These are phyloP conservation scores for Syritta pipiens DNA, from an alignment of 2,888 invertebrate species.

Conservation along the genomic window DNA sequence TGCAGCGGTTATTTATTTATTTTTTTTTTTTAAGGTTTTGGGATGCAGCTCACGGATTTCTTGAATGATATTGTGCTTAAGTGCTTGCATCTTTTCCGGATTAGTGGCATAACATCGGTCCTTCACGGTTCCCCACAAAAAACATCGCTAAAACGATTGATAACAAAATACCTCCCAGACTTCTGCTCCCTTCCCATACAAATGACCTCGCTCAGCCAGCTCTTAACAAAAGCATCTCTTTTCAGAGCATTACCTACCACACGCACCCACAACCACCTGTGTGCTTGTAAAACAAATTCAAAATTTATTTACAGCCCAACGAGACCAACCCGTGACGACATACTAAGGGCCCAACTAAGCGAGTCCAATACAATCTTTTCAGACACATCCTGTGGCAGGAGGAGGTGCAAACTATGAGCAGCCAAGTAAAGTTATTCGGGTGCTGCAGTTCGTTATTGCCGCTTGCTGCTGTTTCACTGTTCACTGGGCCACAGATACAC, in stretches of 20 bases:
- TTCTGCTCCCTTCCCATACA: no score
- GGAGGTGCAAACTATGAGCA: slow-evolving; percentile 56
- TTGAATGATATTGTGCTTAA: no score
- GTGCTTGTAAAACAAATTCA: slow-evolving; percentile 18
- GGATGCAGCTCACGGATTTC: no score
- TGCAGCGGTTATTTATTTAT: no score
- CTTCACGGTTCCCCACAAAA: no score
- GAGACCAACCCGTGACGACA: slow-evolving; percentile 20
- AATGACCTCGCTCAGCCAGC: no score
- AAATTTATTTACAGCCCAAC: slow-evolving; percentile 29
- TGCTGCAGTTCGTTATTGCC: slow-evolving; percentile 58
- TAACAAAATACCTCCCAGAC: no score
- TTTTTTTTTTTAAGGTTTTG: no score
- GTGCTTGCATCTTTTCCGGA: no score
- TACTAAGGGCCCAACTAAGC: slow-evolving; percentile 29
- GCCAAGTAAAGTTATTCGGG: slow-evolving; percentile 40
- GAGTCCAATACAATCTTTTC: slow-evolving; percentile 38
- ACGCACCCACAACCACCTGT: slow-evolving; percentile 19
- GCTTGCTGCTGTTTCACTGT: slow-evolving; percentile 57
- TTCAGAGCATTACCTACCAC: slow-evolving; percentile 34
- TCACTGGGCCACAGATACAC: slow-evolving; percentile 6
- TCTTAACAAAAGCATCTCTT: background rate
- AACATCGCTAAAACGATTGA: no score
- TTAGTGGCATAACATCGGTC: no score
- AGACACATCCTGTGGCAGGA: slow-evolving; percentile 37